These are phyloP conservation scores for Sebastes elongatus DNA, from an alignment of 2,797 vertebrate genomes.

Conservation along the genomic window DNA sequence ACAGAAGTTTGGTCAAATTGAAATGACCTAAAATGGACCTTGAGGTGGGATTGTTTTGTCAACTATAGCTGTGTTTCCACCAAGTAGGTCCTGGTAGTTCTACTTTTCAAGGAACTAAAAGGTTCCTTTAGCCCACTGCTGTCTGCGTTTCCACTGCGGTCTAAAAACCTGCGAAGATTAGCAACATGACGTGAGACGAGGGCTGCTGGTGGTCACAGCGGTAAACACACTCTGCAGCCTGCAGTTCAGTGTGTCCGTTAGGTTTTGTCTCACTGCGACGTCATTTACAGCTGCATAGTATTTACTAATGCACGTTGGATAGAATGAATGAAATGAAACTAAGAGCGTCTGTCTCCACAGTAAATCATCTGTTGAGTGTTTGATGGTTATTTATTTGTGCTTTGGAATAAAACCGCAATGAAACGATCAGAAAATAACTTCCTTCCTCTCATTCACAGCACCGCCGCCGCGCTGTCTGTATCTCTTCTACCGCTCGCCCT, in stretches of 20 bases:
- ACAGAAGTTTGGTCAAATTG: not conserved
- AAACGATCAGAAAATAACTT: not conserved
- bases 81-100: not conserved
- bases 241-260: not conserved
- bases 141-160: not conserved
- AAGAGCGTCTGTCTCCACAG: not conserved
- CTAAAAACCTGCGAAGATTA: not conserved
- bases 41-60: not conserved
- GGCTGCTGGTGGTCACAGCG: too few relatives aligned
- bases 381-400: not conserved
- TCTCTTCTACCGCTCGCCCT: not conserved
- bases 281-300: not conserved
- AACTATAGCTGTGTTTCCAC: not conserved
- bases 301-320: not conserved
- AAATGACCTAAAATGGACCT: not conserved
- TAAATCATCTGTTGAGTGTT: not conserved
- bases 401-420: not conserved
- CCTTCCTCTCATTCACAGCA: not conserved
- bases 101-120: not conserved
- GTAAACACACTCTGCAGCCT: not conserved
- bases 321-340: not conserved
- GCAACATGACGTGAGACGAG: not conserved
- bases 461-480: not conserved
- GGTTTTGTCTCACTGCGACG: not conserved
- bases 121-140: fast-evolving